Evolutionary conservation across 1,140 invertebrate genomes (phyloP).

Genomic region (Uloborus diversus): DNA sequence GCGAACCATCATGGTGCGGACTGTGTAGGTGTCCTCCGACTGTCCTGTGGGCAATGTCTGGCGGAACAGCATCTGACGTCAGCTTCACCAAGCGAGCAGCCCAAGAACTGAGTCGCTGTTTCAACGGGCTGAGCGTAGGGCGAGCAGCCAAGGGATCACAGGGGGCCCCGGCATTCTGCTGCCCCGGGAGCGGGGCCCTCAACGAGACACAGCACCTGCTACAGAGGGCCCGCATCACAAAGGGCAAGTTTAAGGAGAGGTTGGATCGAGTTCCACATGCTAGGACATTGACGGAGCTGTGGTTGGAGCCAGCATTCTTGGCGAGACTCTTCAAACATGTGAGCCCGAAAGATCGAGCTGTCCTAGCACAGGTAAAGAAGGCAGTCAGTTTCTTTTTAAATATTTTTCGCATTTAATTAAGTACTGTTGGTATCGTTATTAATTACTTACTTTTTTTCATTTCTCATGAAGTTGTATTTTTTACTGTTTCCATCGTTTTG

Average conservation of each 20-base stretch:
- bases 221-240: constrained; percentile 35
- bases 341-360: constrained; percentile 77
- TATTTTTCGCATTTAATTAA: too few relatives aligned
- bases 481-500: too few relatives aligned
- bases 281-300: constrained; percentile 73
- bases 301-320: constrained; percentile 85
- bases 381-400: too few relatives aligned
- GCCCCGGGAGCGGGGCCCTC: background rate
- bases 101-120: constrained; percentile 84
- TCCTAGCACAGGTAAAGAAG: constrained; percentile 71
- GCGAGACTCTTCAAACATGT: constrained; percentile 87
- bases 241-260: constrained; percentile 60
- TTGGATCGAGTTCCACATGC: constrained; percentile 60
- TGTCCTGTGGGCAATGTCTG: constrained; percentile 49
- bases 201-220: constrained; percentile 15
- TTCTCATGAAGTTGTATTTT: too few relatives aligned
- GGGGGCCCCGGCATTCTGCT: background rate
- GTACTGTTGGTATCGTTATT: too few relatives aligned
- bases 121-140: constrained; percentile 82
- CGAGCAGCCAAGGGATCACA: constrained; percentile 53
- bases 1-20: constrained; percentile 51
- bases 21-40: constrained; percentile 49
- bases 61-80: constrained; percentile 56
- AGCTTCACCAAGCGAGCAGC: constrained; percentile 77
- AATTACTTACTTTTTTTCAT: too few relatives aligned